Evolutionary conservation across 2,113 vertebrate species (phyloP).

Genomic region (Megaceryle torquata): DNA sequence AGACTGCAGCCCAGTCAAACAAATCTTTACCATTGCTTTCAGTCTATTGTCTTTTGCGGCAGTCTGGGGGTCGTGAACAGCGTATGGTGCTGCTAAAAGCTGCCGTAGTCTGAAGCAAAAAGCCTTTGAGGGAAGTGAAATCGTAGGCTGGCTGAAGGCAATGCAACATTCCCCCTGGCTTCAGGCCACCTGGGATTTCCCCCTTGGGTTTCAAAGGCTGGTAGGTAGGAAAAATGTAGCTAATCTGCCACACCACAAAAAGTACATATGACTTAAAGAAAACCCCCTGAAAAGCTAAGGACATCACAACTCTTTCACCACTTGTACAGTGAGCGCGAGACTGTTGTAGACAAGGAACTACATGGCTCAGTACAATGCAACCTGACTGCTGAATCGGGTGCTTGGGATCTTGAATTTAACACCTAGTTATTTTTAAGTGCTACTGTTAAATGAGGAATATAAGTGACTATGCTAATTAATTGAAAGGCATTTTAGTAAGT

Average conservation of each 20-base stretch:
- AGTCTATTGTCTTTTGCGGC: not conserved
- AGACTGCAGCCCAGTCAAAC: not conserved
- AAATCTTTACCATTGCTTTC: not conserved
- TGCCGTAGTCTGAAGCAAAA: not conserved
- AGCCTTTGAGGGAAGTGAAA: not conserved
- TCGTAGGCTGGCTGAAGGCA: not conserved
- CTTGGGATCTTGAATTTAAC: not conserved
- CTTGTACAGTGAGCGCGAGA: accelerated
- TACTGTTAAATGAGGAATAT: not conserved
- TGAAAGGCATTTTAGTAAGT: not conserved
- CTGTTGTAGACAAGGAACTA: not conserved
- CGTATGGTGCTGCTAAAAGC: not conserved
- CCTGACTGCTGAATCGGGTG: not conserved
- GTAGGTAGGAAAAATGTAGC: not conserved
- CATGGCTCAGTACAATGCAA: not conserved
- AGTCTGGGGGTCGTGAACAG: not conserved
- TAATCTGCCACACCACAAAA: not conserved
- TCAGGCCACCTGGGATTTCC: not conserved
- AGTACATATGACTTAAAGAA: not conserved
- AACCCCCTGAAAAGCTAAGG: accelerated
- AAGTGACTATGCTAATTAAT: not conserved
- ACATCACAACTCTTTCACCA: not conserved
- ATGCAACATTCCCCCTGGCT: not conserved
- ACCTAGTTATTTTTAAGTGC: not conserved
- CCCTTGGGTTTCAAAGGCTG: not conserved